Base-by-base conservation (phyloP, 1,140 invertebrate species). In the Stenopsyche tienmushanensis region DNA sequence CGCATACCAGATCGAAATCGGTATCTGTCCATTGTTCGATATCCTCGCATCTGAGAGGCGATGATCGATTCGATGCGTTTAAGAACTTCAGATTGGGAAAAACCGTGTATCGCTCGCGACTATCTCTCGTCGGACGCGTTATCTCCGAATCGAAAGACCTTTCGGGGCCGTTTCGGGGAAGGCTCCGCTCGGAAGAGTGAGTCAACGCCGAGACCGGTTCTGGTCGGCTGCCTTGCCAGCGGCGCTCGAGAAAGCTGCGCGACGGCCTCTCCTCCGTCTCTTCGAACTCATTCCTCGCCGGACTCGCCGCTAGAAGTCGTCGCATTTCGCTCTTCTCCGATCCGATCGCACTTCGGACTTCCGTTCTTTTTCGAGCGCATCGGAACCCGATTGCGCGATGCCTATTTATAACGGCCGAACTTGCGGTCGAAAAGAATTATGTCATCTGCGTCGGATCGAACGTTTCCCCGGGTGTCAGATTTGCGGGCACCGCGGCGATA, bases 221-320 rank as follows among this genome's bases (percentile, higher is more conserved):
- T 60, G 57, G 41, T 60, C 57, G 47, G 62, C 62, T 64, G 62
- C 62, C 62, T 64, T 64, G 62, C 62, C 62, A 53, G 49, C 26
- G 62, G 62, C 62, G 15, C 39, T 53, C 62, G 62, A 64, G 62
- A 64, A 64, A 64, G 70, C 64, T 59, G 62, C 64, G 57, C 60
- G 67, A 71, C 71, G 68, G 69, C 71, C 69, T 69, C 69, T 64
- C 58, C 59, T 60, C 64, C 49, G 64, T 65, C 71, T 67, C 70
- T 72, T 65, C n/a, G 62, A 67, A 67, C 71, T 71, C 50, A 54
- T 8, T 17, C 9, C 18, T 23, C 26, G 18, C 52, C 29, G 29
- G 20, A 55, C 26, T 25, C 26, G 15, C 17, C 2, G 20, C 17
- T 55, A 17, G 26, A 55, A 55, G 39, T 29, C 39, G 25, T n/a